Percentiles rank a stretch among this genome's conserved stretches.
These are phyloP conservation scores for Microtus montanus DNA, from an alignment of 2,113 vertebrate genomes.

Conservation along the genomic window DNA sequence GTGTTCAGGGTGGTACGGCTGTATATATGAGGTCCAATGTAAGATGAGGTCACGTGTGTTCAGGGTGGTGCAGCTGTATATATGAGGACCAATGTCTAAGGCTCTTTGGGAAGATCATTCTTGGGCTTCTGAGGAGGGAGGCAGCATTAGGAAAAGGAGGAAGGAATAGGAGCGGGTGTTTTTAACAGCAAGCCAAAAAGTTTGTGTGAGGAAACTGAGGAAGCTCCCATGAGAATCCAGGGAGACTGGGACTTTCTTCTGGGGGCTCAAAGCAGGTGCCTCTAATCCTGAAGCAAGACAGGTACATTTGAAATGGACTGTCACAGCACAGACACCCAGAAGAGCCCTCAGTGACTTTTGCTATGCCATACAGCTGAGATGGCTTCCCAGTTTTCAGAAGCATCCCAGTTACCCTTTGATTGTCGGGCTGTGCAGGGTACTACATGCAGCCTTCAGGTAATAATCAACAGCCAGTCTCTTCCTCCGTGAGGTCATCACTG, in stretches of 20 bases:
- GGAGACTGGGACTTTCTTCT: not conserved
- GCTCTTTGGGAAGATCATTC: not conserved
- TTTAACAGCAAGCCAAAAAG: not conserved
- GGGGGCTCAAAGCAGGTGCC: not conserved
- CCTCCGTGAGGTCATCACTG: not conserved
- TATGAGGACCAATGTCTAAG: not conserved
- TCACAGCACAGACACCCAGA: not conserved
- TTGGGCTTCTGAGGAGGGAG: not conserved
- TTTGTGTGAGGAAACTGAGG: not conserved
- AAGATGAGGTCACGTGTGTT: not conserved
- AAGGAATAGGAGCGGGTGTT: not conserved
- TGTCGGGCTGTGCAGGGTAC: too few species aligned
- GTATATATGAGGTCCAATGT: not conserved
- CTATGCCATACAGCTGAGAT: not conserved
- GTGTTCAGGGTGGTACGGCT: too few species aligned
- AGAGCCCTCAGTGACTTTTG: not conserved
- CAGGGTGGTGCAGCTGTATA: not conserved
- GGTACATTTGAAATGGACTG: not conserved
- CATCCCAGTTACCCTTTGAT: not conserved
- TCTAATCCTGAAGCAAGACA: not conserved
- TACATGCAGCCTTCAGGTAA: not conserved
- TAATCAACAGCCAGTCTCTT: not conserved
- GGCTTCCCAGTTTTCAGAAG: not conserved
- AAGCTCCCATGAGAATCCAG: not conserved
- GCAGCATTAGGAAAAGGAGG: not conserved